Conservation (phyloP, 2,797 vertebrate species). For the Catharus ustulatus region DNA sequence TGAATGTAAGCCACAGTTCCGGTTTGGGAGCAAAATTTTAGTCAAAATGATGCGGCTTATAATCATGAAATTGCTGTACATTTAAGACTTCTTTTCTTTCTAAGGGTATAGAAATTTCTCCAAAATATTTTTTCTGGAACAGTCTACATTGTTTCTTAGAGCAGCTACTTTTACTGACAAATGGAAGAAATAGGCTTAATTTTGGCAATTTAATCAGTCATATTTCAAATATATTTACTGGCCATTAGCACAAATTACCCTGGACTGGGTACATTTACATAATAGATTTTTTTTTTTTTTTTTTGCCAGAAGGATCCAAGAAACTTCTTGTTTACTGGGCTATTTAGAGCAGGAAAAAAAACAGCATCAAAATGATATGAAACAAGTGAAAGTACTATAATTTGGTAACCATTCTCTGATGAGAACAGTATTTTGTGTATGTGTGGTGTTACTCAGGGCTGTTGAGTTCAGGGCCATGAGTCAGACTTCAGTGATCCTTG, state of each 20-base stretch:
- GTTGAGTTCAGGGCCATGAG: neutral
- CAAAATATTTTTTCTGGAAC: slow-evolving; percentile 56
- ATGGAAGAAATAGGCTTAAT: slow-evolving; percentile 65
- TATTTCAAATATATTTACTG: slow-evolving; percentile 64
- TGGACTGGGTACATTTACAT: slow-evolving; percentile 52
- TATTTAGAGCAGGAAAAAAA: slow-evolving; percentile 34
- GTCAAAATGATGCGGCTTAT: too few relatives aligned
- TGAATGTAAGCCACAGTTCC: too few relatives aligned
- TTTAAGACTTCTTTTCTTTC: slow-evolving; percentile 14
- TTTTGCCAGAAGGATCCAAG: slow-evolving; percentile 55
- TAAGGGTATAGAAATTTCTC: slow-evolving; percentile 51
- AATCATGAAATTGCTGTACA: too few relatives aligned
- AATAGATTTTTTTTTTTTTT: slow-evolving; percentile 62
- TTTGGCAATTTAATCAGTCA: slow-evolving; percentile 47
- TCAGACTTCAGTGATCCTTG: neutral
- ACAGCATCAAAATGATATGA: slow-evolving; percentile 37
- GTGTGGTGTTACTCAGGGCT: neutral
- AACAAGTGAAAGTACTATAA: slow-evolving; percentile 15
- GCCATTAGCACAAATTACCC: slow-evolving; percentile 57
- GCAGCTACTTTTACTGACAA: slow-evolving; percentile 57
- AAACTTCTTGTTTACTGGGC: slow-evolving; percentile 55
- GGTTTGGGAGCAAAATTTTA: too few relatives aligned
- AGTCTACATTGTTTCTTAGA: slow-evolving; percentile 53
- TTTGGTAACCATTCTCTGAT: neutral
- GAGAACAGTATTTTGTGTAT: neutral